A percentile compares a stretch with the other conserved stretches of the same genome.
These are phyloP conservation scores for Lacerta bilineata DNA, from an alignment of 2,797 vertebrate genomes.

Conservation along the genomic window DNA sequence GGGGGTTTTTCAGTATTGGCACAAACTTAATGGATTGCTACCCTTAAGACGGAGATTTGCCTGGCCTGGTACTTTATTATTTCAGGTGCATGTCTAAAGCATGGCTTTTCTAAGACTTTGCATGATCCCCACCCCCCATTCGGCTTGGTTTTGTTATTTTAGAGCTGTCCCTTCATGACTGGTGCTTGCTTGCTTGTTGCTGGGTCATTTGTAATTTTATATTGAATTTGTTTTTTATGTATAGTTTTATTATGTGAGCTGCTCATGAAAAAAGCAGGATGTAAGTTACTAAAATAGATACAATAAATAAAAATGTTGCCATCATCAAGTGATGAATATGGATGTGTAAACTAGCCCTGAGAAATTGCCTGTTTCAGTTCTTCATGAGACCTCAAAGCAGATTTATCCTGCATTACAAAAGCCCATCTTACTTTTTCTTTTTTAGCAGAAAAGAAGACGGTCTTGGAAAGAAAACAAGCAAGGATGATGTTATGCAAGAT, in stretches of 20 bases:
- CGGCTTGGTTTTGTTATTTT: neutral
- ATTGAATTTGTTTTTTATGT: neutral
- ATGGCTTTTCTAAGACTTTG: neutral
- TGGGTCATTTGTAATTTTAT: neutral
- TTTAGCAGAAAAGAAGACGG: neutral
- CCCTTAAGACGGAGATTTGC: neutral
- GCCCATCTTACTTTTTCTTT: neutral
- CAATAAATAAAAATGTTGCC: neutral
- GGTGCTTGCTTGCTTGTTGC: neutral
- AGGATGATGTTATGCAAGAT: neutral
- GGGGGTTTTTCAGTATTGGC: neutral
- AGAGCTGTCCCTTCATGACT: neutral
- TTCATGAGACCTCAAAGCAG: neutral
- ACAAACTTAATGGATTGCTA: neutral
- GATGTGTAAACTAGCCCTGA: neutral
- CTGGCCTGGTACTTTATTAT: too few relatives aligned
- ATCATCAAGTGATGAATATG: neutral
- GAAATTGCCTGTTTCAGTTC: neutral
- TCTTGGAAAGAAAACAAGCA: neutral
- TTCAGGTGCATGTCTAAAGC: too few relatives aligned
- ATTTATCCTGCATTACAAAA: slow-evolving; percentile 7
- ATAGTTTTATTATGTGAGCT: neutral
- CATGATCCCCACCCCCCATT: neutral
- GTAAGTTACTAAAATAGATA: neutral
- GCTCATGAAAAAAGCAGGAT: neutral